Base-by-base conservation (phyloP, 2,888 invertebrate genomes). In the Acanthosoma haemorrhoidale region DNA sequence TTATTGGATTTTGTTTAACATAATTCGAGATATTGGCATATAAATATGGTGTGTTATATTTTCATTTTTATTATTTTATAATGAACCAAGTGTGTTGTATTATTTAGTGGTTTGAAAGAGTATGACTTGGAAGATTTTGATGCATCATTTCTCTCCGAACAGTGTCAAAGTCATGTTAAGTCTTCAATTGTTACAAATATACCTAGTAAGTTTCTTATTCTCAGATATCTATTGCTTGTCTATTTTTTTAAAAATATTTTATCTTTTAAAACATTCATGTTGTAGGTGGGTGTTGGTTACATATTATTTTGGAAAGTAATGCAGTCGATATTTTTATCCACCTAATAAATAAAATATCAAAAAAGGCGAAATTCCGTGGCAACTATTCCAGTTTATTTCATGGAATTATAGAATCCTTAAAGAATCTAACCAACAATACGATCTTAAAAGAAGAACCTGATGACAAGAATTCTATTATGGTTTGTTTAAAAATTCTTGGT, bases 71-170 rank as follows among this genome's bases (percentile, higher is more conserved):
- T n/a, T n/a, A n/a, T n/a, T n/a, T n/a, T n/a, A n/a, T n/a, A n/a
- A n/a, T n/a, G n/a, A n/a, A n/a, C n/a, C n/a, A n/a, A n/a, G n/a
- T n/a, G n/a, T n/a, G n/a, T 61, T 34, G 6, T 38, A 18, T 60
- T 1, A 18, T 61, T 21, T 38, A 61, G 61, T 18, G 36, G 61
- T 21, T 9, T 61, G 2, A 32, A 36, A 36, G 61, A 61, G 36
- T 61, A 61, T 61, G 61, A 61, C 34, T 61, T 61, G 18, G 61
- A 61, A 34, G 36, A 34, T 21, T 61, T 61, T 61, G 61, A 61
- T 25, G 0, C 61, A 9, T 34, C 61, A 13, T 61, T 61, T 38
- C 38, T 61, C 11, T 34, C 34, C 21, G 61, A 61, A 36, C 21
- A 61, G 13, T 61, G 61, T 36, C 13, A 36, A 18, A 18, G 18